Evolutionary conservation across 2,888 invertebrate species (phyloP), one percentile per base, ranked within the genome.

Genomic region (Ennomos erosarius): DNA sequence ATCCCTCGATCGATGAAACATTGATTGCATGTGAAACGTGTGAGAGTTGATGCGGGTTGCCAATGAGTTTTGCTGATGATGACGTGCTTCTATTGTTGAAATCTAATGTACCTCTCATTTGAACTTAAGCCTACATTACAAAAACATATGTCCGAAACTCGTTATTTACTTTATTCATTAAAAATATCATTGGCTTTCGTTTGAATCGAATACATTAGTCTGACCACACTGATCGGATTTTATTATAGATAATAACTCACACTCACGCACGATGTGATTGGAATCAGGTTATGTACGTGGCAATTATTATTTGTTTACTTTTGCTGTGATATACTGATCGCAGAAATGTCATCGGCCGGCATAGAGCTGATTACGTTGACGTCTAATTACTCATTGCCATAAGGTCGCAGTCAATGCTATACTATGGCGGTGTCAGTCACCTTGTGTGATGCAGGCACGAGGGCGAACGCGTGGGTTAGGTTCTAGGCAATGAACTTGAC

Each of bases 401-500:
- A 82, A 79, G 71, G 79, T 78, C 74, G 78, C 54, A 38, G 69
- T 78, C 74, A 76, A 73, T 79, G 77, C 72, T 71, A 69, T 75
- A 63, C 62, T 64, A 82, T 79, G 76, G 76, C 67, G 65, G 70
- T 84, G 89, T 88, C 89, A 90, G 79, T 88, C 84, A 90, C 87
- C 88, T 88, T 79, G 76, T 50, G 54, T 43, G 47, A 62, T 75
- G 72, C 72, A 76, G 70, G 69, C 75, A 75, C 76, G 85, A 81
- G 78, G 81, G 79, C 85, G 83, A 78, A 70, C 84, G 87, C 88
- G 89, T 90, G 85, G 86, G 87, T 69, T 90, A 85, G 86, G 87
- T 69, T 71, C 68, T 84, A 81, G 85, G 81, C 88, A 90, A 84
- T 92, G 89, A 92, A 90, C 90, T 91, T 90, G 87, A 83, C 78